Conservation (phyloP, 2,113 vertebrate genomes). For the Cariama cristata region DNA sequence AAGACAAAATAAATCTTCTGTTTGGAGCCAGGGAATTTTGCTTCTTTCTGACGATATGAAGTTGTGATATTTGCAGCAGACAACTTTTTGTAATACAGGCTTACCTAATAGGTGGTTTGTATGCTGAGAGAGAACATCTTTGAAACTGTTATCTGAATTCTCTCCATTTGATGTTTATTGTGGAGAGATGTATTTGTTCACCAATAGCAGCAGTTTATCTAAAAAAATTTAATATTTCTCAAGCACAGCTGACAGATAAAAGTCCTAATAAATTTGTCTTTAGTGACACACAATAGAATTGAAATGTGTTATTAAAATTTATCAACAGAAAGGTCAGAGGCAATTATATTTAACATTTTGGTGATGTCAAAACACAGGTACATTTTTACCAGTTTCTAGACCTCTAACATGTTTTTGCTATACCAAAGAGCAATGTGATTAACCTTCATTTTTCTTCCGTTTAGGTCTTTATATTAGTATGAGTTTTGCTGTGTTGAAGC, state of each 20-base stretch:
- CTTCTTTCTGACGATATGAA: neutral
- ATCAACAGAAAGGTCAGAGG: neutral
- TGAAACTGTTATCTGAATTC: neutral
- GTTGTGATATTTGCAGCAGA: neutral
- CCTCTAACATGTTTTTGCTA: neutral
- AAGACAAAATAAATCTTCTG: neutral
- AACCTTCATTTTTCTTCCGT: neutral
- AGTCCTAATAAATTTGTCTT: neutral
- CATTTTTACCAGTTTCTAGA: neutral
- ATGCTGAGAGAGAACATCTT: neutral
- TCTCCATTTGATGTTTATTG: neutral
- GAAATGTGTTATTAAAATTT: neutral
- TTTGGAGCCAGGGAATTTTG: neutral
- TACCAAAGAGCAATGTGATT: neutral
- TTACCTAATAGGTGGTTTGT: neutral
- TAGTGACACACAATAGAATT: neutral
- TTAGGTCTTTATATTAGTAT: neutral
- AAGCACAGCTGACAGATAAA: neutral
- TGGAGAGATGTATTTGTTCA: neutral
- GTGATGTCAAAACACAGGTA: neutral
- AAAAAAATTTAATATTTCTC: conserved; percentile 1
- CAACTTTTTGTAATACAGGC: neutral
- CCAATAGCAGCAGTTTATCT: neutral
- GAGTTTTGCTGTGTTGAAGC: neutral
- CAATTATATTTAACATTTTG: neutral